Conservation (phyloP, 1,140 invertebrate genomes). For the Danaus plexippus region DNA sequence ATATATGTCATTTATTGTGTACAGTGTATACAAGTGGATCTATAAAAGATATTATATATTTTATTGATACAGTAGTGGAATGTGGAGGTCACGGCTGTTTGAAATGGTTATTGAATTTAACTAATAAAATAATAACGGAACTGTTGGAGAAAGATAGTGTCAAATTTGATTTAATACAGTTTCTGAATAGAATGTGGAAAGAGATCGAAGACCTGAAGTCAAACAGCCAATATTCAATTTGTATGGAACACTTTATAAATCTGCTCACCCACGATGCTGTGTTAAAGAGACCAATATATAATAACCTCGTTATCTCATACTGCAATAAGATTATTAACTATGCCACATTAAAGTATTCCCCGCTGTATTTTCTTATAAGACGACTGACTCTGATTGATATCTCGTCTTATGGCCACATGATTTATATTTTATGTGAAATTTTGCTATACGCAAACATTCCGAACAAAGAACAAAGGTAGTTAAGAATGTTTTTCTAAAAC, state of each 20-base stretch:
- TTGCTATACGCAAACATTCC: slow-evolving; percentile 40
- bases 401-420: slow-evolving; percentile 30
- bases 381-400: slow-evolving; percentile 33
- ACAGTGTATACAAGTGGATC: slow-evolving; percentile 3
- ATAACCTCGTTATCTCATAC: slow-evolving; percentile 42
- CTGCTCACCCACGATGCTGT: slow-evolving; percentile 42
- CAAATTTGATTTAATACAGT: slow-evolving; percentile 35
- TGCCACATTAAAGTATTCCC: slow-evolving; percentile 38
- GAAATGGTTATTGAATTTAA: slow-evolving; percentile 48
- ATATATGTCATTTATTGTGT: slow-evolving; percentile 35
- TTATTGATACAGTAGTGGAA: slow-evolving; percentile 37
- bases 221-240: slow-evolving; percentile 46
- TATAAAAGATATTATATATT: slow-evolving; percentile 24
- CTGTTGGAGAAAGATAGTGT: slow-evolving; percentile 22
- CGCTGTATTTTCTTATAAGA: slow-evolving; percentile 43
- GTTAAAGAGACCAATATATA: slow-evolving; percentile 31
- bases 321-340: slow-evolving; percentile 49
- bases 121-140: slow-evolving; percentile 32
- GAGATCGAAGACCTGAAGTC: slow-evolving; percentile 58
- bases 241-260: slow-evolving; percentile 49
- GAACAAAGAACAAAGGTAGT: slow-evolving; percentile 56
- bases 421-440: slow-evolving; percentile 50
- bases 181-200: slow-evolving; percentile 48
- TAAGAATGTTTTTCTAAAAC: slow-evolving; percentile 3
- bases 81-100: slow-evolving; percentile 56